phyloP scores from a whole-genome alignment of 2,113 vertebrate species.

The Excalfactoria chinensis region DNA sequence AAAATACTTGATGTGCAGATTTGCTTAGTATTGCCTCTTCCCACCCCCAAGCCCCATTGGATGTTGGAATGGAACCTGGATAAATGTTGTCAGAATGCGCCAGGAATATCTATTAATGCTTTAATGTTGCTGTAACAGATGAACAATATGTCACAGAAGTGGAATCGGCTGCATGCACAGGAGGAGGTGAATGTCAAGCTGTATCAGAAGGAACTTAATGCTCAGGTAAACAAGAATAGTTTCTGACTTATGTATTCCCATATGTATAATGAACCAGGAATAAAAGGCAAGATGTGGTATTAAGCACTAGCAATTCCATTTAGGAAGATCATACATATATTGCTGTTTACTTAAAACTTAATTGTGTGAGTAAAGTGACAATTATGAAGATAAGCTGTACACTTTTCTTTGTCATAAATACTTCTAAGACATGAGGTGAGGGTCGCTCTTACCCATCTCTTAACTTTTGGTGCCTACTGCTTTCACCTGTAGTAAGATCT shows the following conservation, averaged over 20 bases:
- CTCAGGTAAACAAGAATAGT: constrained; percentile 65
- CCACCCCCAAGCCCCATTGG: neutral
- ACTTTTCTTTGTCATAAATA: neutral
- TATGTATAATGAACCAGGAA: neutral
- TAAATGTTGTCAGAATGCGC: constrained; percentile 57
- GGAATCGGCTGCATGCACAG: constrained; percentile 45
- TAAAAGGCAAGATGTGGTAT: neutral
- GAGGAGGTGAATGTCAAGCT: constrained; percentile 62
- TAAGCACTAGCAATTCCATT: neutral
- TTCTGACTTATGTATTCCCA: rapidly evolving
- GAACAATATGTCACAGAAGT: constrained; percentile 38
- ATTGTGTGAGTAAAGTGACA: neutral
- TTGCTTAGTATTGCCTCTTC: neutral
- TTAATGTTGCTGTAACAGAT: neutral
- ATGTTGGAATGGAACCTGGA: neutral
- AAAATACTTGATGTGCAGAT: neutral
- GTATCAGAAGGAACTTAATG: constrained; percentile 58
- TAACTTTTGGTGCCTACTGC: neutral
- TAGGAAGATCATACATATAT: neutral
- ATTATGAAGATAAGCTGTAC: neutral
- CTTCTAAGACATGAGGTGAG: neutral
- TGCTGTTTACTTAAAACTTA: neutral
- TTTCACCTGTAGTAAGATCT: neutral
- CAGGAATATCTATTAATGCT: neutral
- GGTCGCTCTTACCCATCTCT: neutral